Conservation (phyloP, 2,797 vertebrate species). For the Leptoclinus maculatus region DNA sequence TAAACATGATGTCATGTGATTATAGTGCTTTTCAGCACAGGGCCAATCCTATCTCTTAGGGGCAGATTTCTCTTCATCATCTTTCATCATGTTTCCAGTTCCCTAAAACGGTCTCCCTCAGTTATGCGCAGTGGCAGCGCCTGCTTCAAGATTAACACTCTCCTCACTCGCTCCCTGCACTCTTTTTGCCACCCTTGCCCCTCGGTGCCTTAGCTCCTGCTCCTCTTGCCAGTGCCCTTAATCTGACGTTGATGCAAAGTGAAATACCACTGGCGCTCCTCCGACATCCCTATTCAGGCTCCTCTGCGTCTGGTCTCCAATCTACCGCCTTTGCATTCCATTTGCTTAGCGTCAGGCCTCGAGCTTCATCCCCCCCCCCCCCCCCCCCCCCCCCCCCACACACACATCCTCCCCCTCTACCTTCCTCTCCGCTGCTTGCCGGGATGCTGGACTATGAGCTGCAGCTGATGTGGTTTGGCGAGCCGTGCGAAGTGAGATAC, state of each 20-base stretch:
- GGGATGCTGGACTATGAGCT: conserved; percentile 63
- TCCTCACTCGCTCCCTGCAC: conserved; percentile 36
- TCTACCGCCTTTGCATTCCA: conserved; percentile 69
- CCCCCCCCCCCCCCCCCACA: neutral
- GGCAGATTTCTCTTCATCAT: conserved; percentile 33
- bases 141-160: conserved; percentile 66
- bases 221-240: conserved; percentile 61
- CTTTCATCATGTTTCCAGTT: conserved; percentile 43
- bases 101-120: conserved; percentile 32
- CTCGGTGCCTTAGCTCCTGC: conserved; percentile 52
- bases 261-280: conserved; percentile 77
- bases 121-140: conserved; percentile 45
- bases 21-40: conserved; percentile 10
- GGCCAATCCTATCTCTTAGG: neutral
- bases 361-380: conserved; percentile 16
- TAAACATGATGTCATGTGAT: conserved; percentile 2
- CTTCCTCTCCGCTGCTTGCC: conserved; percentile 19
- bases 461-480: conserved; percentile 74
- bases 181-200: conserved; percentile 65
- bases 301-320: conserved; percentile 62
- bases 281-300: conserved; percentile 61
- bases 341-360: conserved; percentile 71
- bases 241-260: conserved; percentile 81
- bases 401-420: neutral
- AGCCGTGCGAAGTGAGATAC: conserved; percentile 71